Conservation (phyloP, 2,888 invertebrate genomes). For the Phanerotoma sp. region DNA sequence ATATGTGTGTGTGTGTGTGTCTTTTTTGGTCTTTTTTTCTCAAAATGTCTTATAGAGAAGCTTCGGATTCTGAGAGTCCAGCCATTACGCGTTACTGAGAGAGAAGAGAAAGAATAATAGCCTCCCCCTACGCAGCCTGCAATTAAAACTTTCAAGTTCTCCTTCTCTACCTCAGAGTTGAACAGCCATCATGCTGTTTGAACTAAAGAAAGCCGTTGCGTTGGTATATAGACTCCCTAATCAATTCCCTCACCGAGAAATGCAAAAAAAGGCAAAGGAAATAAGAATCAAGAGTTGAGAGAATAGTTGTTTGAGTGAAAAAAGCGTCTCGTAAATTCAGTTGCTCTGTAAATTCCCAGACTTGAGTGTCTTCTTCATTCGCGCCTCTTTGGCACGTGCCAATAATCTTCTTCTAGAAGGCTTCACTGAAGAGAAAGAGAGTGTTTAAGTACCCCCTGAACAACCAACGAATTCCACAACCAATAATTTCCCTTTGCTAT, state of each 20-base stretch:
- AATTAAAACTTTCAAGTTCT: slow-evolving; percentile 35
- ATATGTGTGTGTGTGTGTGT: slow-evolving; percentile 37
- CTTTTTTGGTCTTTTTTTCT: slow-evolving; percentile 24
- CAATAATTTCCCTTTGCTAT: slow-evolving; percentile 11
- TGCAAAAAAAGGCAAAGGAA: background rate
- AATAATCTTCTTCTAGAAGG: slow-evolving; percentile 3
- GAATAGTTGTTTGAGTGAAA: background rate
- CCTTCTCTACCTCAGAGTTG: slow-evolving; percentile 21
- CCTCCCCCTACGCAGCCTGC: slow-evolving; percentile 44
- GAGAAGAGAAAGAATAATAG: slow-evolving; percentile 54
- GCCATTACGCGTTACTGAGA: slow-evolving; percentile 30
- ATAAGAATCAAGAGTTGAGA: slow-evolving; percentile 10
- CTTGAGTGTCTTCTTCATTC: background rate
- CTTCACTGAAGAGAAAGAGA: background rate
- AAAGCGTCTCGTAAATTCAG: slow-evolving; percentile 1
- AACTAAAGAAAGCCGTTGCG: background rate
- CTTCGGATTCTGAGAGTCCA: slow-evolving; percentile 19
- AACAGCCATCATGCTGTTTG: slow-evolving; percentile 39
- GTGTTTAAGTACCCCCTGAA: background rate
- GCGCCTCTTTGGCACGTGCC: slow-evolving; percentile 15
- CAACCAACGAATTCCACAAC: slow-evolving; percentile 1
- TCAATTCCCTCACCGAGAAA: slow-evolving; percentile 30
- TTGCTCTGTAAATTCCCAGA: background rate
- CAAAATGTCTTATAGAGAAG: background rate
- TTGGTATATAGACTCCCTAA: slow-evolving; percentile 28